Conservation (phyloP, 2,113 vertebrate species). For the Raja brachyura region DNA sequence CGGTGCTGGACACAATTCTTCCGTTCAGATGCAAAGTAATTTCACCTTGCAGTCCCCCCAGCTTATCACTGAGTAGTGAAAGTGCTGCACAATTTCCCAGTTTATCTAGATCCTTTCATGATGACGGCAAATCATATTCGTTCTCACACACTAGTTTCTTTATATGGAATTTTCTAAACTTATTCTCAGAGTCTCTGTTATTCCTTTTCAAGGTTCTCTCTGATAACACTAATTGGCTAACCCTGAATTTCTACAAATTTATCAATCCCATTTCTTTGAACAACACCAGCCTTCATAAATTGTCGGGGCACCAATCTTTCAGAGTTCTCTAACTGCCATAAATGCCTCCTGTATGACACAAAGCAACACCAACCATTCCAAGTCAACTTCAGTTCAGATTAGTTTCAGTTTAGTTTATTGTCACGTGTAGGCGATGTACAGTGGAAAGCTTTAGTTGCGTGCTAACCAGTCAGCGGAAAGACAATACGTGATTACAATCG, state of each 20-base stretch:
- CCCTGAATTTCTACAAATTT: neutral
- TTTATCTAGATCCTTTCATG: neutral
- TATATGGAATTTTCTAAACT: neutral
- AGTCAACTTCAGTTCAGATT: neutral
- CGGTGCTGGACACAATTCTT: neutral
- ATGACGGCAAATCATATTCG: neutral
- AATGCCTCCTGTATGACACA: neutral
- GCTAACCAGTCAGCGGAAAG: too few relatives aligned
- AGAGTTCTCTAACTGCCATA: neutral
- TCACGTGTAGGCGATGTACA: too few relatives aligned
- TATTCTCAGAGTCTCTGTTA: neutral
- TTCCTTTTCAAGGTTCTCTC: neutral
- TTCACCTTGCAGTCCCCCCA: neutral
- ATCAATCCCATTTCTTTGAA: neutral
- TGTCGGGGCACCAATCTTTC: neutral
- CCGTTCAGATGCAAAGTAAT: neutral
- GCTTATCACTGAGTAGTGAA: neutral
- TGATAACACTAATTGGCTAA: neutral
- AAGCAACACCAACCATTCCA: neutral
- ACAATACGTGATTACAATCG: too few relatives aligned
- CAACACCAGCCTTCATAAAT: neutral
- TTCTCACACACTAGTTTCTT: neutral
- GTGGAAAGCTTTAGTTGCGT: too few relatives aligned
- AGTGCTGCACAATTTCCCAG: neutral
- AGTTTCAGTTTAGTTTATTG: too few relatives aligned